Base-by-base conservation (phyloP, 2,888 invertebrate genomes). In the Tuta absoluta region DNA sequence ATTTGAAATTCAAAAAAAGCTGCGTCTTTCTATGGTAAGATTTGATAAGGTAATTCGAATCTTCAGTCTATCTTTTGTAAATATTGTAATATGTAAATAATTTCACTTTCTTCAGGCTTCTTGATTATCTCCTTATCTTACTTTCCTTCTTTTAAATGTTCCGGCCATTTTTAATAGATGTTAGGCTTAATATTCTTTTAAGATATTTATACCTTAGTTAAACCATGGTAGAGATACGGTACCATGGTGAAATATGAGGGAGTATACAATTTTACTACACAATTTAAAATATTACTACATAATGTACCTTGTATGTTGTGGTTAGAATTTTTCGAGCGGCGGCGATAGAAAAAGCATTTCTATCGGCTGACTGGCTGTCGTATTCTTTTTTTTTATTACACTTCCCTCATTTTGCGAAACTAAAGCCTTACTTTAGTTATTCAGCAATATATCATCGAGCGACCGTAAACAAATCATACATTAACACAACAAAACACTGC, bases 161-260 rank as follows among this genome's bases (percentile, higher is more conserved):
- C 91, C 91, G 91, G 88, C 91, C 90, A 90, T 91, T 89, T 90
- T 90, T 78, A 78, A 84, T 90, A 91, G 88, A 74, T 75, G 70
- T 77, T 85, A 87, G 84, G 78, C 68, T 81, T 78, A 76, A 69
- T 78, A 75, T 68, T 70, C 48, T 24, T 62, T 66, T 65, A 66
- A 56, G 60, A 60, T 65, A 62, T 62, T 62, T 59, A 57, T 61
- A 58, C 49, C 49, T 49, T 49, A 62, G 41, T 38, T 24, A 41
- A 38, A 48, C 45, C 59, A 17, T 38, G 14, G 19, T 28, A 28
- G 28, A 28, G 28, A 28, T 28, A 28, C 28, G 28, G 28, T 59
- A 59, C 51, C 56, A 33, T 56, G 17, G 5, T 21, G 5, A 33
- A 56, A 17, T n/a, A 56, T 33, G 8, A 28, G 7, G n/a, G 17